A percentile compares a stretch with the other conserved stretches of the same genome.
Conservation (phyloP, 2,113 vertebrate species). For the Marcusenius ussheri region DNA sequence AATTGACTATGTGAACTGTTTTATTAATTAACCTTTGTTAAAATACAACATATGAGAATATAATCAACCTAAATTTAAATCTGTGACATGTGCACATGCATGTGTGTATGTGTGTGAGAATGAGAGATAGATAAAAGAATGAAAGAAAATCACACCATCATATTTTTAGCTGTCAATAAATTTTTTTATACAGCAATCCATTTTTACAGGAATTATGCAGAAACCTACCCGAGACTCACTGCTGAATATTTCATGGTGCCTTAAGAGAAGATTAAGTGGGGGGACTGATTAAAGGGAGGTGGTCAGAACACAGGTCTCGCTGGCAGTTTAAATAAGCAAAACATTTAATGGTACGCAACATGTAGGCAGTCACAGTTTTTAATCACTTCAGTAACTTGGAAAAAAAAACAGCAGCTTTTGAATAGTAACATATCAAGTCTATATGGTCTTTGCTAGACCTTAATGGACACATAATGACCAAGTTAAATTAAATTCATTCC, state of each 20-base stretch:
- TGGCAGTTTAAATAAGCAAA: constrained; percentile 17
- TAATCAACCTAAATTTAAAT: neutral
- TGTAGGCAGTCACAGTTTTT: constrained; percentile 20
- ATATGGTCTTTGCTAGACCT: neutral
- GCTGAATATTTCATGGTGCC: neutral
- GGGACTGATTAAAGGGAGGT: neutral
- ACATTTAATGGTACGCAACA: constrained; percentile 14
- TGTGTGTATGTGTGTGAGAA: neutral
- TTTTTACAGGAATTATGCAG: constrained; percentile 10
- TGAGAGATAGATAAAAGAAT: neutral
- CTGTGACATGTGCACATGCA: neutral
- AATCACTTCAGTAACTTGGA: constrained; percentile 14
- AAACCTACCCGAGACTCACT: neutral
- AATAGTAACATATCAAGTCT: constrained; percentile 9
- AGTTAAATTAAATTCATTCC: constrained; percentile 4
- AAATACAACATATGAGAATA: neutral
- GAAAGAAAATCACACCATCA: constrained; percentile 15
- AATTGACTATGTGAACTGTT: neutral
- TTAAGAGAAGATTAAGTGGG: constrained; percentile 9
- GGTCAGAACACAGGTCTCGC: neutral
- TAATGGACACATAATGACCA: neutral
- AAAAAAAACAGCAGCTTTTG: constrained; percentile 19
- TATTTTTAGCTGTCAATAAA: constrained; percentile 7
- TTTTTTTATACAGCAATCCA: constrained; percentile 16
- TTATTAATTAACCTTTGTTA: neutral